A percentile compares a stretch with the other conserved stretches of the same genome.
phyloP scores from a whole-genome alignment of 2,113 vertebrate species.

The Panurus biarmicus region DNA sequence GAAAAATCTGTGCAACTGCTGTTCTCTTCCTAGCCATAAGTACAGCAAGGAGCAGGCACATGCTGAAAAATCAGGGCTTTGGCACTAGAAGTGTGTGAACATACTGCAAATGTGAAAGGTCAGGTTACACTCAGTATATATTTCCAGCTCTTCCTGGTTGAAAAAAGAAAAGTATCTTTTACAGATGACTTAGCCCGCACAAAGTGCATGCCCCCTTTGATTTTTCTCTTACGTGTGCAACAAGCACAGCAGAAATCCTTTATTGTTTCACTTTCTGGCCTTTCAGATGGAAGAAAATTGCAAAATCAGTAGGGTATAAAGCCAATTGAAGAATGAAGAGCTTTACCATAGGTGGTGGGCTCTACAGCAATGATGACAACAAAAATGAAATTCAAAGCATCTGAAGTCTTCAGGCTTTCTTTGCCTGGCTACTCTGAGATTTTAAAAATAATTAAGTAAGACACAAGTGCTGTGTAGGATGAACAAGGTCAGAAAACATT shows the following conservation, averaged over 20 bases:
- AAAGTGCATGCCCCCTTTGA: background rate
- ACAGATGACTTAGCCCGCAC: background rate
- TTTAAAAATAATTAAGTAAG: slow-evolving; percentile 32
- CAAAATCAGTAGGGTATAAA: background rate
- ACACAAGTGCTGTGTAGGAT: slow-evolving; percentile 6
- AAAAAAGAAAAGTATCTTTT: background rate
- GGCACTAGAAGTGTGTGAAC: background rate
- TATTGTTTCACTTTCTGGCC: background rate
- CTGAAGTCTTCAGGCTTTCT: background rate
- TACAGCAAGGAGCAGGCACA: background rate
- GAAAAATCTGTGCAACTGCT: background rate
- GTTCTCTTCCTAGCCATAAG: background rate
- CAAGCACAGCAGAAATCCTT: background rate
- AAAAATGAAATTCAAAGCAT: slow-evolving; percentile 31
- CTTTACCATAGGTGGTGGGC: background rate
- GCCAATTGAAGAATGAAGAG: background rate
- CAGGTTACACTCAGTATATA: background rate
- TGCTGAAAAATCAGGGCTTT: background rate
- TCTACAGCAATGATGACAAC: background rate
- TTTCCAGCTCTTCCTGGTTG: background rate
- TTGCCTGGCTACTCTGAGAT: background rate
- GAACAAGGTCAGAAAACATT: slow-evolving; percentile 21
- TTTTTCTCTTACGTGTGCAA: background rate
- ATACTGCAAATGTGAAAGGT: background rate
- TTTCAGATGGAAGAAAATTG: background rate